These are phyloP conservation scores for Ophion obscuratus DNA, from an alignment of 2,888 invertebrate genomes.

Conservation along the genomic window DNA sequence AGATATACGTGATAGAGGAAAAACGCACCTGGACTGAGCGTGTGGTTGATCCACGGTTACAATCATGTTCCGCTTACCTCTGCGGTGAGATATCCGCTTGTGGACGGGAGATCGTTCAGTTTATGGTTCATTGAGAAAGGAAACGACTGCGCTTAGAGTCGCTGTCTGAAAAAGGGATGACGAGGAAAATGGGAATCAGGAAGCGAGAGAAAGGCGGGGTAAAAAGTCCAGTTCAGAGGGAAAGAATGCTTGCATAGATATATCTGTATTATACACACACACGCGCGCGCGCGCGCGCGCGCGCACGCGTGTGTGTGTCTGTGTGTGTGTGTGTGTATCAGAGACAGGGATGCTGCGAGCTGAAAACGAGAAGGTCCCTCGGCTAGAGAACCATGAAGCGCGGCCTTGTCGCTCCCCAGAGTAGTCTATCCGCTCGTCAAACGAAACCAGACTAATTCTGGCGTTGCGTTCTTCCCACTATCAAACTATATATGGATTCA, in stretches of 20 bases:
- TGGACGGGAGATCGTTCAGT: conserved; percentile 38
- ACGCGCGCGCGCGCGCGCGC: neutral
- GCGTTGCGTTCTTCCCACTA: conserved; percentile 2
- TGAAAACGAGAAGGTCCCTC: conserved; percentile 25
- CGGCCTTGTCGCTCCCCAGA: conserved; percentile 15
- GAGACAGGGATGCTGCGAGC: conserved; percentile 12
- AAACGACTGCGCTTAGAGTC: conserved; percentile 23
- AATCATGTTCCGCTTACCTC: conserved; percentile 1
- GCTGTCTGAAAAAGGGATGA: conserved; percentile 20
- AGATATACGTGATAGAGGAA: neutral
- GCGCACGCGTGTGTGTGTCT: too few species aligned
- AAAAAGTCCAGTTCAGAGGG: conserved; percentile 5
- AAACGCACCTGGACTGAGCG: conserved; percentile 4
- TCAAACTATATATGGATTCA: conserved; percentile 2
- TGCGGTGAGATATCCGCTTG: conserved; percentile 19
- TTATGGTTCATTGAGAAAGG: conserved; percentile 56
- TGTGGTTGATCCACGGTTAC: conserved; percentile 4
- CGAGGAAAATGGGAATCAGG: conserved; percentile 23
- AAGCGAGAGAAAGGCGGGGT: conserved; percentile 42
- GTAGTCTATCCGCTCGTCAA: conserved; percentile 42
- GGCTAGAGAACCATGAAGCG: conserved; percentile 36
- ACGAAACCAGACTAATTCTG: conserved; percentile 48
- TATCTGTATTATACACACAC: neutral
- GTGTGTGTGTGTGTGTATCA: neutral
- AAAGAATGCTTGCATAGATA: neutral